These are phyloP conservation scores for Trissolcus japonicus DNA, from an alignment of 2,888 invertebrate genomes.

Conservation along the genomic window DNA sequence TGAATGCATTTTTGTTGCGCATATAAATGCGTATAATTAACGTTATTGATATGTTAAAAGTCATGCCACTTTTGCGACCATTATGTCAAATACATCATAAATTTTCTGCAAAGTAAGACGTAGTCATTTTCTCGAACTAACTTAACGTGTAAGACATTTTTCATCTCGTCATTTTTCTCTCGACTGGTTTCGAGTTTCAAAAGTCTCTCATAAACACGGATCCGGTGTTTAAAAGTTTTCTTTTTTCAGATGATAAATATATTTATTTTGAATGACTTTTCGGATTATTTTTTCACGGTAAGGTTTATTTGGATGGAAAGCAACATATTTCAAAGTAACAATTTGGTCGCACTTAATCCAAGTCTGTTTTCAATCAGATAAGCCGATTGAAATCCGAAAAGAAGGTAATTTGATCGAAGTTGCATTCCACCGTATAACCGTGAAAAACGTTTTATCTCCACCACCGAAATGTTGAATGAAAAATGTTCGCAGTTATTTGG, in stretches of 20 bases:
- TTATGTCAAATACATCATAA: conserved; percentile 1
- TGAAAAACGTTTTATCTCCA: conserved; percentile 19
- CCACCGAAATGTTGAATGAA: conserved; percentile 1
- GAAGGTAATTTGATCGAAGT: conserved; percentile 37
- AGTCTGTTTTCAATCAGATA: conserved; percentile 40
- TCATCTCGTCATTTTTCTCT: too few relatives aligned
- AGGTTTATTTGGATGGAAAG: too few relatives aligned
- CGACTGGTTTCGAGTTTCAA: too few relatives aligned
- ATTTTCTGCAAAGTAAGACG: background rate
- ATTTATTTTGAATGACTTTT: too few relatives aligned
- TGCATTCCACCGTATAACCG: conserved; percentile 20
- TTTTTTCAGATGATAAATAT: too few relatives aligned
- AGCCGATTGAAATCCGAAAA: conserved; percentile 42
- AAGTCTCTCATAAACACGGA: too few relatives aligned
- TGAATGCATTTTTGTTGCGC: conserved; percentile 4
- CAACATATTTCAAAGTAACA: conserved; percentile 18
- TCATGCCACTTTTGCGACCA: conserved; percentile 1
- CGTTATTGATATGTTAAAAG: conserved; percentile 35
- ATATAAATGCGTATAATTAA: conserved; percentile 24
- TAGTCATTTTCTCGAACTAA: background rate
- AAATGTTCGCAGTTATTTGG: too few relatives aligned
- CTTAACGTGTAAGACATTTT: too few relatives aligned
- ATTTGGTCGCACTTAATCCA: conserved; percentile 31
- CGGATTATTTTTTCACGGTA: too few relatives aligned
- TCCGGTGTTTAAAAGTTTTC: too few relatives aligned